These are phyloP conservation scores for Tetramorium simillimum DNA, from an alignment of 1,140 invertebrate genomes.

Conservation along the genomic window DNA sequence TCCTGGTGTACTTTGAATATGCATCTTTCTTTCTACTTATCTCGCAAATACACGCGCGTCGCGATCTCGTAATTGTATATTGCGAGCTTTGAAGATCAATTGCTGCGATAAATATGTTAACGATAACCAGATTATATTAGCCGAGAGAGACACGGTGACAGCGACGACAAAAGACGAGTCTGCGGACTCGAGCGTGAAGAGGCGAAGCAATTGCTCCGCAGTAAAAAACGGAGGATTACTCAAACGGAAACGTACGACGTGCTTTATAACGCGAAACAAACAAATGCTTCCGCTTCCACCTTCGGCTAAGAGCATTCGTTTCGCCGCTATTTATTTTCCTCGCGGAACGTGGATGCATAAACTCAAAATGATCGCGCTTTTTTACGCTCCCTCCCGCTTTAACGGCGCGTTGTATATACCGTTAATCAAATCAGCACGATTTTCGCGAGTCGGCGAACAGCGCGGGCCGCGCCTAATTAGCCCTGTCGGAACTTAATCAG, in stretches of 20 bases:
- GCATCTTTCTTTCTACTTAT: background rate
- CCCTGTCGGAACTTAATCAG: conserved; percentile 41
- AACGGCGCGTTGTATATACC: background rate
- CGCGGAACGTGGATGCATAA: background rate
- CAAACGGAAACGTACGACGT: conserved; percentile 22
- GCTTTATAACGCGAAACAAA: conserved; percentile 27
- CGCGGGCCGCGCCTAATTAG: conserved; percentile 12
- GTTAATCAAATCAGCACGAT: conserved; percentile 6
- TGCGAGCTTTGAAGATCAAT: background rate
- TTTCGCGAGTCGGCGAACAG: background rate
- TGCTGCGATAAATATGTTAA: background rate
- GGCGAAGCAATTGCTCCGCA: background rate
- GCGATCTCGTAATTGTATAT: background rate
- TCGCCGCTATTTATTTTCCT: conserved; percentile 6
- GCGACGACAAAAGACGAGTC: background rate
- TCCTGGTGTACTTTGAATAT: background rate
- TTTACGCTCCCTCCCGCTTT: background rate
- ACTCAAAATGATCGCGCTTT: background rate
- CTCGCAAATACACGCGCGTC: background rate
- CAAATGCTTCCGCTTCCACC: conserved; percentile 18
- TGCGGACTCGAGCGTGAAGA: background rate
- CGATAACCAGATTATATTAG: background rate
- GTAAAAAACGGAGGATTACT: conserved; percentile 37
- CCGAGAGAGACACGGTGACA: background rate
- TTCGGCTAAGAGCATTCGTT: conserved; percentile 26